Evolutionary conservation across 2,113 vertebrate species (phyloP).

Genomic region (Pelmatolapia mariae): DNA sequence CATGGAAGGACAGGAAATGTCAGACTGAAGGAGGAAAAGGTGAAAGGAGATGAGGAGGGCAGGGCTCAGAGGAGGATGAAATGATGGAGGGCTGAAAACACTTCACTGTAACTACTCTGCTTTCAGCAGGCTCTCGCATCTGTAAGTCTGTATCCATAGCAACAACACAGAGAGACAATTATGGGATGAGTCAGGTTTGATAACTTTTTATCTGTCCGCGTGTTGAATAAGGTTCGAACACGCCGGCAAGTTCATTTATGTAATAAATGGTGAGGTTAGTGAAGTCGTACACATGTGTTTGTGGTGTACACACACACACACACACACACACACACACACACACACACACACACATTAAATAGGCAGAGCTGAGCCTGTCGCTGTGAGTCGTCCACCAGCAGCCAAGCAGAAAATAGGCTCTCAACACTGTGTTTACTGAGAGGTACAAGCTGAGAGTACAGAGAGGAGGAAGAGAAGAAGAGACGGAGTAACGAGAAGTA

Average conservation of each 20-base stretch:
- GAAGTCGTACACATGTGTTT: not conserved
- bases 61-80: not conserved
- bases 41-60: not conserved
- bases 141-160: constrained; percentile 20
- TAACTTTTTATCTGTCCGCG: not conserved
- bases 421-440: not conserved
- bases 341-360: not conserved
- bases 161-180: constrained; percentile 16
- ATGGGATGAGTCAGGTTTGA: constrained; percentile 19
- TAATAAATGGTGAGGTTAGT: not conserved
- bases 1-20: not conserved
- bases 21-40: not conserved
- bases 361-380: not conserved
- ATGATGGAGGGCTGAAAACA: not conserved
- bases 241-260: not conserved
- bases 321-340: not conserved
- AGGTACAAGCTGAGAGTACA: not conserved
- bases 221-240: not conserved
- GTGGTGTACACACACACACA: not conserved
- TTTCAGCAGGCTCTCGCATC: not conserved
- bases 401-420: not conserved
- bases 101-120: not conserved
- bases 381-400: not conserved
- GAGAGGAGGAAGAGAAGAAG: not conserved
- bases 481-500: not conserved